Evolutionary conservation across 2,888 invertebrate species (phyloP), one percentile per base, ranked within the genome.

Genomic region (Rugalucina vietnamica): DNA sequence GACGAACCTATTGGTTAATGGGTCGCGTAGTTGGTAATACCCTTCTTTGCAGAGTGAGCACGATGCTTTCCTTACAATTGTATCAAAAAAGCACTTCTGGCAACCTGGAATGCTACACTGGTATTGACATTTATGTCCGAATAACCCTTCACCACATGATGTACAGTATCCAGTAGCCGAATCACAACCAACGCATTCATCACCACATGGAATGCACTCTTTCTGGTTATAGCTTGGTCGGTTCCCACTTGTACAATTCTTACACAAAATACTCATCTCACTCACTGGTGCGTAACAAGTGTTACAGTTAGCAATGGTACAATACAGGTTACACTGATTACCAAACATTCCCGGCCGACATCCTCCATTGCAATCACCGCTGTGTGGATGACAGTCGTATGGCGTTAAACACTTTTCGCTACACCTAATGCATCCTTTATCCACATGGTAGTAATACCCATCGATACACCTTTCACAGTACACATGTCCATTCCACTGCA

Each of bases 291-390:
- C 71, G 27, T 36, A 60, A 84, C 90, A 90, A 2, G 73, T 73
- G 21, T 75, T 57, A 73, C 89, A 90, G 76, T 89, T 75, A 10
- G 50, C 12, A 29, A 89, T 82, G 12, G 69, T 57, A 83, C 90
- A 90, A 10, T 54, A 39, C n/a, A 74, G 79, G 18, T 86, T 70
- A 85, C 90, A 91, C n/a, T 69, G 36, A 2, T 65, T 60, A 12
- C 90, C 90, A 76, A 85, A 84, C 81, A 82, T 85, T 0, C 85
- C 86, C 21, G 76, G 18, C 54, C 76, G 65, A 82, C 90, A 90
- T 3, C 87, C 85, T 54, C 81, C 27, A 1, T 39, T 57, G 81
- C 90, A 91, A 12, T 78, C 65, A 0, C 88, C 90, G 27, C 84
- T 76, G 24, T 76, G 39, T 32, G 84, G 50, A 57, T 89, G 81